Conservation (phyloP, 2,113 vertebrate species). For the Hydrolagus affinis region DNA sequence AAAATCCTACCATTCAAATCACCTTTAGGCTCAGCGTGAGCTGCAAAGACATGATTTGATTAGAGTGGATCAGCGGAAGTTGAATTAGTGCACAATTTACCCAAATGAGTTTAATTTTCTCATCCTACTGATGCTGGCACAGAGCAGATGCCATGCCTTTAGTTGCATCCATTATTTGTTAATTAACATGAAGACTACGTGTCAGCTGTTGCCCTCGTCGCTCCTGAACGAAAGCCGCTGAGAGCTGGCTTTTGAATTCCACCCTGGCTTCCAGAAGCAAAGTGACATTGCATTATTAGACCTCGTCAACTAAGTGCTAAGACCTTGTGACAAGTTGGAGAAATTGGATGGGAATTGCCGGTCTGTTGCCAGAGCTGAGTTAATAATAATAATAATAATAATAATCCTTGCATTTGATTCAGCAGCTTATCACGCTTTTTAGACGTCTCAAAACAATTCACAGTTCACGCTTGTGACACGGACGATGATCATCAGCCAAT, state of each 20-base stretch:
- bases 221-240: background rate
- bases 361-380: too few species aligned
- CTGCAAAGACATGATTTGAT: constrained; percentile 19
- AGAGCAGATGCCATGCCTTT: constrained; percentile 11
- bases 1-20: constrained; percentile 27
- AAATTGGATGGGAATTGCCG: too few species aligned
- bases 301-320: background rate
- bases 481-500: too few species aligned
- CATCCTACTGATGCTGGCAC: background rate
- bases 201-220: background rate
- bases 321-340: background rate
- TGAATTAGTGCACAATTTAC: constrained; percentile 12
- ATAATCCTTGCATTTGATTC: too few species aligned
- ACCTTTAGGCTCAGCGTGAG: constrained; percentile 25
- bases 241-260: background rate
- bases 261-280: background rate
- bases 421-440: too few species aligned
- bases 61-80: constrained; percentile 29
- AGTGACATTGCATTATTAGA: background rate
- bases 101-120: constrained; percentile 29
- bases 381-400: too few species aligned
- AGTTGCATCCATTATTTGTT: constrained; percentile 16
- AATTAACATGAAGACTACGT: constrained; percentile 13
- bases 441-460: too few species aligned
- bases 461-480: too few species aligned